Base-by-base conservation (phyloP, 2,888 invertebrate genomes). In the Lamellibrachia satsuma region DNA sequence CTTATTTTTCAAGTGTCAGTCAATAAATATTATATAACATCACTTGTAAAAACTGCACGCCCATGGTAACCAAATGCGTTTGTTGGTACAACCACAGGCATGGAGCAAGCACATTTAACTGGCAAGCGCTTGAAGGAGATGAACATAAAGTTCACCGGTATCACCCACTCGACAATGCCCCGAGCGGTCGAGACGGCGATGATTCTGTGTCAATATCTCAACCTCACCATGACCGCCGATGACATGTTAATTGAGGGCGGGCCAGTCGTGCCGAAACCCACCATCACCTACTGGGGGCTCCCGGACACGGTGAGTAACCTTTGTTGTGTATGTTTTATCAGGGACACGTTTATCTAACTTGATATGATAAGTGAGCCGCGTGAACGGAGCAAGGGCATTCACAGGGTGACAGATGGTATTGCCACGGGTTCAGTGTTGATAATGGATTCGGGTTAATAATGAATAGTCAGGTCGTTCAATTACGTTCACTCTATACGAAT, bases 141-240 rank as follows among this genome's bases (percentile, higher is more conserved):
- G 92, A 92, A 92, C 90, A 90, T 93, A 91, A 90, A 90, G 8
- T 94, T 92, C 60, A 90, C 90, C 39, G 11, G 90, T 4, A 93
- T 94, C 52, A 55, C 91, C 55, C 93, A 93, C 92, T 94, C 94
- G 6, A 92, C 92, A 52, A 60, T 93, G 93, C 52, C 51, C 22
- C 75, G 94, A 90, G 94, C 94, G 15, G n/a, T 51, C 51, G 93
- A 94, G 92, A 94, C 94, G 8, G 94, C 94, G 1, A 93, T 93
- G 75, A 93, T 94, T 52, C 93, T 92, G 90, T 8, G 57, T 11
- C 92, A 94, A 90, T 75, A 94, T 22, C 93, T 93, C 27, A 9
- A 92, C 7, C 75, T 94, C 15, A 91, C 92, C 1, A 55, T 94
- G 15, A 51, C 39, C 7, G 52, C 90, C 9, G 94, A 94, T 92